These are phyloP conservation scores for Tenebrosternarchus preto DNA, from an alignment of 2,113 vertebrate species.

Conservation along the genomic window DNA sequence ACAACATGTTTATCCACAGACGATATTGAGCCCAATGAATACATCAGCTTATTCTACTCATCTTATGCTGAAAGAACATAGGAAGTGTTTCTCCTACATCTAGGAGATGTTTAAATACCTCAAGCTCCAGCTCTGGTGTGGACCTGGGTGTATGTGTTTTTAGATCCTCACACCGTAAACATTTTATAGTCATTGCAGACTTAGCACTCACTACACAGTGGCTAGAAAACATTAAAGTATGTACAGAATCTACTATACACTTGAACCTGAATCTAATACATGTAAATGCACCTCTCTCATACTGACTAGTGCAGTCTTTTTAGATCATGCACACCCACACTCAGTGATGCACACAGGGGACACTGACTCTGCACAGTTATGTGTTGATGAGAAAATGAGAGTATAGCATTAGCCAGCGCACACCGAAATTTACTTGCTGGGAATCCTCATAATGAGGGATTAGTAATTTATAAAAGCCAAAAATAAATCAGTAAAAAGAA, in stretches of 20 bases:
- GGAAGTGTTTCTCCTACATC: background rate
- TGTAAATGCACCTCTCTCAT: slow-evolving; percentile 18
- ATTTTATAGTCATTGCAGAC: slow-evolving; percentile 11
- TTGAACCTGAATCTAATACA: slow-evolving; percentile 26
- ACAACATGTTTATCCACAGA: slow-evolving; percentile 16
- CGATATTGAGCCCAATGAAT: slow-evolving; percentile 20
- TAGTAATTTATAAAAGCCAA: background rate
- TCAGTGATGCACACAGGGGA: slow-evolving; percentile 6
- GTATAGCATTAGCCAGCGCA: slow-evolving; percentile 9
- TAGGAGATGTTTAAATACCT: background rate
- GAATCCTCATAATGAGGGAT: slow-evolving; percentile 5
- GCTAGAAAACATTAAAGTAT: slow-evolving; percentile 35
- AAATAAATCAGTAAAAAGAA: slow-evolving; percentile 15
- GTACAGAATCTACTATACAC: slow-evolving; percentile 31
- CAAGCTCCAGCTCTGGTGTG: background rate
- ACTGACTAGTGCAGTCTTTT: background rate
- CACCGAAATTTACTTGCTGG: background rate
- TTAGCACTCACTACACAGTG: slow-evolving; percentile 25
- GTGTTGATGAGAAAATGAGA: background rate
- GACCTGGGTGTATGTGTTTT: slow-evolving; percentile 15
- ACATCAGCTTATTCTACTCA: background rate
- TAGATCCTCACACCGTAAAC: slow-evolving; percentile 14
- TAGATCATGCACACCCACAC: slow-evolving; percentile 1
- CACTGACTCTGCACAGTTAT: background rate
- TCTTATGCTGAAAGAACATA: slow-evolving; percentile 8